Percentiles rank a stretch among this genome's conserved stretches.
Evolutionary conservation across 1,140 invertebrate genomes (phyloP).

Genomic region (Drosophila jambulina): DNA sequence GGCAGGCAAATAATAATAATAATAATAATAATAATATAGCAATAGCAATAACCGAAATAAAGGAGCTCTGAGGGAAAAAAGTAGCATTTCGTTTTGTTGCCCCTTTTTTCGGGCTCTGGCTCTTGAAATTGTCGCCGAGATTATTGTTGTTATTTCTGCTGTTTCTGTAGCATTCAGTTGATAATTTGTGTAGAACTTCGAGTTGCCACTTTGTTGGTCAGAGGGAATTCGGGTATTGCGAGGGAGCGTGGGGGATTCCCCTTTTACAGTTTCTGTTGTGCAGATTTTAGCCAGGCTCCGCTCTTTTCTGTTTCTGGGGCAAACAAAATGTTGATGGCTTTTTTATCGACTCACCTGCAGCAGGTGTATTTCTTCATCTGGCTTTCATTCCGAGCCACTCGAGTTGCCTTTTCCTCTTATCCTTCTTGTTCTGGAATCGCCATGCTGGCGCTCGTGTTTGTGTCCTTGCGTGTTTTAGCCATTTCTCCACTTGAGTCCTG

Average conservation of each 20-base stretch:
- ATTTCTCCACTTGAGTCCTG: conserved; percentile 38
- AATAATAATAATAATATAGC: conserved; percentile 64
- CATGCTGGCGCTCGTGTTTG: neutral
- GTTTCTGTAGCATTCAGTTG: conserved; percentile 62
- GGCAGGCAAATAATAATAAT: conserved; percentile 77
- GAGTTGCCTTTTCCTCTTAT: conserved; percentile 30
- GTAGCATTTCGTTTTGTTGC: conserved; percentile 49
- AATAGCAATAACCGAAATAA: conserved; percentile 68
- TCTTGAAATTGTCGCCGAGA: conserved; percentile 67
- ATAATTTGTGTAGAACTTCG: conserved; percentile 75
- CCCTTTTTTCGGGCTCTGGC: conserved; percentile 40
- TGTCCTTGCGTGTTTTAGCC: conserved; percentile 30
- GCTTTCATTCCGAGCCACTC: conserved; percentile 49
- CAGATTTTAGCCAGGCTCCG: conserved; percentile 49
- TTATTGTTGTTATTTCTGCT: conserved; percentile 73
- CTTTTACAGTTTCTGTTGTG: conserved; percentile 35
- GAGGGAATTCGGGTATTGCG: neutral
- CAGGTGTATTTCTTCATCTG: conserved; percentile 55
- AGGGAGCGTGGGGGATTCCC: neutral
- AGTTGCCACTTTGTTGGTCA: conserved; percentile 50
- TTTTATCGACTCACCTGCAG: conserved; percentile 75
- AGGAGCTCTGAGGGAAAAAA: conserved; percentile 45
- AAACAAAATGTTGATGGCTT: conserved; percentile 69
- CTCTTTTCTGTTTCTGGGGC: conserved; percentile 25
- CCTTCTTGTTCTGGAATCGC: neutral